A percentile compares a stretch with the other conserved stretches of the same genome.
Evolutionary conservation across 2,113 vertebrate species (phyloP).

Genomic region (Galeopterus variegatus): DNA sequence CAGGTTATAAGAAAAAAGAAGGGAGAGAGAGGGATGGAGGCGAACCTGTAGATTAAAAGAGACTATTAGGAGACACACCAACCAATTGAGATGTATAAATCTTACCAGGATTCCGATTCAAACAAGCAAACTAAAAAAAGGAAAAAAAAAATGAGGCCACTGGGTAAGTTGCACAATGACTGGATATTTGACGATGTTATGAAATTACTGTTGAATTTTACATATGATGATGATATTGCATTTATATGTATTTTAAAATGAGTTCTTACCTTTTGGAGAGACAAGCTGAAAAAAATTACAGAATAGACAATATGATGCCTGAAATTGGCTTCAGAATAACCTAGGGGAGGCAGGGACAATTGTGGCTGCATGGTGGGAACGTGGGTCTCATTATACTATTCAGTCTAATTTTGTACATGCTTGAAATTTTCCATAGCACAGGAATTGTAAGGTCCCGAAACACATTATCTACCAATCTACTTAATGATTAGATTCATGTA

Average conservation of each 20-base stretch:
- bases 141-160: not conserved
- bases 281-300: no score
- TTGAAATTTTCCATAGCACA: not conserved
- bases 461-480: constrained; percentile 18
- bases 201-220: not conserved
- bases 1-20: not conserved
- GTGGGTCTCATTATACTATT: not conserved
- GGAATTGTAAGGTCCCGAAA: not conserved
- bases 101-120: not conserved
- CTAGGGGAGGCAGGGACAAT: not conserved
- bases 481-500: not conserved
- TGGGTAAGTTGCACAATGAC: no score
- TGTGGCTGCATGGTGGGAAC: not conserved
- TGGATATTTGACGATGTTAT: not conserved
- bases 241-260: not conserved
- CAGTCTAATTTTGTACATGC: not conserved
- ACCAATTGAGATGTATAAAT: not conserved
- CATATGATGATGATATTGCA: not conserved
- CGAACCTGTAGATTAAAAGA: no score
- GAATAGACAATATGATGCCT: not conserved
- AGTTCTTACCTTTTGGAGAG: not conserved
- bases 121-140: not conserved
- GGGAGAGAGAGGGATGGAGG: not conserved
- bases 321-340: not conserved
- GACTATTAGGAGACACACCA: no score